Evolutionary conservation across 2,113 vertebrate genomes (phyloP).

Genomic region (Forbesichthys agassizii): DNA sequence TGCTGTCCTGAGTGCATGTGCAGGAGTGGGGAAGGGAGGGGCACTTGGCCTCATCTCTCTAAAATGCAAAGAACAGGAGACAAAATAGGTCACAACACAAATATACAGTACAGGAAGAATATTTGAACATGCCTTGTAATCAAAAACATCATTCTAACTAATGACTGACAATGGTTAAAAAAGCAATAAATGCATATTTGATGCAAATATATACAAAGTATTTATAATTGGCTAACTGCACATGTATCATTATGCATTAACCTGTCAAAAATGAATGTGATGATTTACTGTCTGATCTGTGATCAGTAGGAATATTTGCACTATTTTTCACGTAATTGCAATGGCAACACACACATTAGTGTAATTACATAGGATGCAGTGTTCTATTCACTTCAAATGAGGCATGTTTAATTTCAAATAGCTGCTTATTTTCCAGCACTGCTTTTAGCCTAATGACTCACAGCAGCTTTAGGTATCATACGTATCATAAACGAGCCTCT

Average conservation of each 20-base stretch:
- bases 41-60: slow-evolving; percentile 98
- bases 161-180: slow-evolving; percentile 17
- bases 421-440: slow-evolving; percentile 14
- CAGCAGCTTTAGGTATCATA: not conserved
- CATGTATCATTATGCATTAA: slow-evolving; percentile 11
- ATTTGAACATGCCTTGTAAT: not conserved
- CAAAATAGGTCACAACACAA: slow-evolving; percentile 10
- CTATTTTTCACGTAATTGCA: slow-evolving; percentile 28
- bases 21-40: slow-evolving; percentile 94
- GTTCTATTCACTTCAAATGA: slow-evolving; percentile 21
- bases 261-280: slow-evolving; percentile 18
- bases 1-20: slow-evolving; percentile 94
- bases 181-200: slow-evolving; percentile 45
- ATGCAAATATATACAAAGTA: slow-evolving; percentile 46
- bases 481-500: not conserved
- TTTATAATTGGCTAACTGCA: slow-evolving; percentile 49
- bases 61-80: slow-evolving; percentile 36
- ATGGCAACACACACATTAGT: slow-evolving; percentile 28
- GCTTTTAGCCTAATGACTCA: slow-evolving; percentile 16
- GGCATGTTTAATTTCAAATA: slow-evolving; percentile 15
- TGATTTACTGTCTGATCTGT: slow-evolving; percentile 17
- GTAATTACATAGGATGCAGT: slow-evolving; percentile 38
- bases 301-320: slow-evolving; percentile 29
- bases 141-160: not conserved
- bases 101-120: not conserved